Percentiles rank a stretch among this genome's conserved stretches.
Evolutionary conservation across 2,888 invertebrate genomes (phyloP).

Genomic region (Venusia cambrica): DNA sequence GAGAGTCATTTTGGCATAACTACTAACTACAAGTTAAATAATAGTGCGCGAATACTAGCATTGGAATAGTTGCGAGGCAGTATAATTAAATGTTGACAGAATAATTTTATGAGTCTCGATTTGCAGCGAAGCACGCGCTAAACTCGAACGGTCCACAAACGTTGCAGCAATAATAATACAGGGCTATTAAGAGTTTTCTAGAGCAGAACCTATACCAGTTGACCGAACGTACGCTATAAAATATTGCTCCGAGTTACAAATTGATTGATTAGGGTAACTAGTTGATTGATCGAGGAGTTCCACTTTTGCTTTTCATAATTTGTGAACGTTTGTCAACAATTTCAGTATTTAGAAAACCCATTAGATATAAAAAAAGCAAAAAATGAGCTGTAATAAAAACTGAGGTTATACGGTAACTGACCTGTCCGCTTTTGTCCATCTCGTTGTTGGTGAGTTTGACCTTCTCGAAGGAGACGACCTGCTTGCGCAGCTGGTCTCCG

Average conservation of each 20-base stretch:
- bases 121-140: slow-evolving; percentile 37
- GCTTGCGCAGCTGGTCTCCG: slow-evolving; percentile 96
- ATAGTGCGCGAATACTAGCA: too few relatives aligned
- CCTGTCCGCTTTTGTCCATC: slow-evolving; percentile 97
- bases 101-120: slow-evolving; percentile 50
- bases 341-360: too few relatives aligned
- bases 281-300: slow-evolving; percentile 3
- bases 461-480: slow-evolving; percentile 98
- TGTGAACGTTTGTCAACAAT: too few relatives aligned
- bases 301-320: too few relatives aligned
- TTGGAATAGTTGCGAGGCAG: background rate
- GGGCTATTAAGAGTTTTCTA: slow-evolving; percentile 35
- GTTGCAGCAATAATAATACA: slow-evolving; percentile 27
- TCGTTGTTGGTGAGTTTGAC: slow-evolving; percentile 99
- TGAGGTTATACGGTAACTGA: too few relatives aligned
- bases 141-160: slow-evolving; percentile 19
- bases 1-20: too few relatives aligned
- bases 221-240: slow-evolving; percentile 27
- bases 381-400: too few relatives aligned
- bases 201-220: slow-evolving; percentile 39
- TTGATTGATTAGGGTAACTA: slow-evolving; percentile 12
- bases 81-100: slow-evolving; percentile 52
- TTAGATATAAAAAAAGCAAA: too few relatives aligned
- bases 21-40: too few relatives aligned
- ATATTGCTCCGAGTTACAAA: slow-evolving; percentile 26